phyloP scores from a whole-genome alignment of 2,113 vertebrate genomes.

The Dromaius novaehollandiae region DNA sequence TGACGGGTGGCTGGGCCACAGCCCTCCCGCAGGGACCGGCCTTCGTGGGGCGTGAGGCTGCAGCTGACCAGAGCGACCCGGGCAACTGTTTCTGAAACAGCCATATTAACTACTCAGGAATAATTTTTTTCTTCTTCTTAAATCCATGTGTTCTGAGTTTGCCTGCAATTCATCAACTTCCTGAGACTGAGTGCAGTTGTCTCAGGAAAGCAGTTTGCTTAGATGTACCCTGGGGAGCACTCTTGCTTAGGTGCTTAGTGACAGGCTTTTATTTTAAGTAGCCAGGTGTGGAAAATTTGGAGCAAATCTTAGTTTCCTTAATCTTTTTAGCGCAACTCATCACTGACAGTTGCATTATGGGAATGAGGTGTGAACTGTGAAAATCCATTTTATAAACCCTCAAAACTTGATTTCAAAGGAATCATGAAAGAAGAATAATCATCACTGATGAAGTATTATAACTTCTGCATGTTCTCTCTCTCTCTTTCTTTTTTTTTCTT shows the following conservation, averaged over 20 bases:
- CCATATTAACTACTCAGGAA: not conserved
- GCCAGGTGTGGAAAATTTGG: not conserved
- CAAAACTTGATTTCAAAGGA: not conserved
- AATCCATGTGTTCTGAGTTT: not conserved
- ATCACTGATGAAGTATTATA: not conserved
- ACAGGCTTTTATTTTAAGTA: not conserved
- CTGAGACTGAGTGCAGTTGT: not conserved
- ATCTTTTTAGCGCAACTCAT: not conserved
- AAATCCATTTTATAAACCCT: not conserved
- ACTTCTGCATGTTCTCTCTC: not conserved
- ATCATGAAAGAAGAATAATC: not conserved
- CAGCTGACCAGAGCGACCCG: not conserved
- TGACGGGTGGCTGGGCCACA: not conserved
- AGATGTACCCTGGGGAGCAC: not conserved
- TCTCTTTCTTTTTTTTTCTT: too few relatives aligned
- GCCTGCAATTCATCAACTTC: not conserved
- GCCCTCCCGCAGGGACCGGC: not conserved
- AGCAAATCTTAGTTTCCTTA: not conserved
- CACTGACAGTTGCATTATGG: not conserved
- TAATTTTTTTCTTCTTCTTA: not conserved
- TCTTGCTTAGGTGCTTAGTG: not conserved
- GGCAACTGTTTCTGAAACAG: not conserved
- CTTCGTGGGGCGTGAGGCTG: accelerated
- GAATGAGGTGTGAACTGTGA: not conserved
- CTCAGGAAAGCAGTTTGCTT: not conserved